Base-by-base conservation (phyloP, 1,140 invertebrate species). In the Zaprionus lachaisei region DNA sequence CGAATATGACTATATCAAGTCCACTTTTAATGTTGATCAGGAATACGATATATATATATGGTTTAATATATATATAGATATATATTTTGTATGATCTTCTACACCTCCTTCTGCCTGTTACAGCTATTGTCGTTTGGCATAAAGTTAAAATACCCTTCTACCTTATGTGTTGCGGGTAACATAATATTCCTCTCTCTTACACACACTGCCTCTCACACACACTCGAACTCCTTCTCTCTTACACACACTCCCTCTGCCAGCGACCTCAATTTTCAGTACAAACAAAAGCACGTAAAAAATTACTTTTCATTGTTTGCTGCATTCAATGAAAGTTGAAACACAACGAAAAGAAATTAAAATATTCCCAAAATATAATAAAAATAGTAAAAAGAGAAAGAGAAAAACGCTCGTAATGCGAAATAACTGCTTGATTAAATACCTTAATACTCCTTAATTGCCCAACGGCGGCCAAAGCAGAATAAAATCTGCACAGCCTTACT, bases 251-350 rank as follows among this genome's bases (percentile, higher is more conserved):
- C 57, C 34, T 56, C 57, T 65, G 79, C 79, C 61, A 76, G 67
- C 85, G 85, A 90, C 85, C 85, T 85, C 81, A 90, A 90, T 89
- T 90, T 74, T 56, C 72, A 77, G 68, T 57, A 17, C 14, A 56
- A 26, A 64, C 81, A 82, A 74, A 89, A 84, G 84, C 68, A 90
- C 84, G 81, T 81, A 28, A 64, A 90, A 89, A 85, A 72, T 34
- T 68, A 61, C 66, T 77, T 77, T 81, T 65, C 72, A 81, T 84
- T 84, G 67, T 80, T 66, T 72, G 60, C 63, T 60, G 68, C 79
- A 90, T 74, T 81, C 81, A 90, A 76, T 79, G 79, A 90, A 84
- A 81, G 75, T 71, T 83, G 55, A 56, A 70, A 47, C 47, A 34
- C 64, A 51, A 6, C 55, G 37, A 65, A 72, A 44, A 17, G n/a